Evolutionary conservation across 1,140 invertebrate genomes (phyloP), one percentile per base, ranked within the genome.

Genomic region (Scaptomyza pallida): DNA sequence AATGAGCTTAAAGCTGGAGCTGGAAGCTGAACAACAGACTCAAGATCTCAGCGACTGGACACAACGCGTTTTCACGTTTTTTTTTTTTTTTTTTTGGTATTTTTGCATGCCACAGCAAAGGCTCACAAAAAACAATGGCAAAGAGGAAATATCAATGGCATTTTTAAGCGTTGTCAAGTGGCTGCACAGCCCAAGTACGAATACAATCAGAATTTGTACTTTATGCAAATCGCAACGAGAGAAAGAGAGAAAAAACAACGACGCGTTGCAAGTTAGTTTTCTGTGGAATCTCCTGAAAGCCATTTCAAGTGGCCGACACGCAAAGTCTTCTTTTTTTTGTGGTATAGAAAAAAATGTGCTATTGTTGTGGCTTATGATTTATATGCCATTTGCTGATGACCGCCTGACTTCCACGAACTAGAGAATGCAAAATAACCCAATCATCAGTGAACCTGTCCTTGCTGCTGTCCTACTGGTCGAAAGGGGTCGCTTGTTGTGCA

Each of bases 101-200:
- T 51, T 23, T 62, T 41, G 33, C 72, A 40, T 57, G 37, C 16
- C 26, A 9, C 3, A n/a, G n/a, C 33, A 41, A 51, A 45, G 35
- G n/a, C n/a, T n/a, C 63, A 37, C 54, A 60, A 54, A 74, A 62
- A 78, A 79, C 88, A 74, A 88, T 86, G 76, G 81, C 81, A 37
- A 78, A 76, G 26, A 69, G 73, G 60, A 80, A 85, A 78, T 75
- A 81, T 81, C 73, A 86, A 69, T 63, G 82, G 82, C 61, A 88
- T 88, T 88, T 82, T 82, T 72, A 75, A 85, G 80, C 82, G 76
- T 82, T 88, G 82, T 88, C 82, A 88, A 88, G 81, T 88, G 78
- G 57, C 65, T 23, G 30, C 17, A 60, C 23, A 26, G 5, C 33
- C 56, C 41, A 62, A 60, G 41, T 47, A 65, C 45, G 59, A 47